A percentile compares a stretch with the other conserved stretches of the same genome.
Evolutionary conservation across 2,797 vertebrate species (phyloP).

Genomic region (Diplodus puntazzo): DNA sequence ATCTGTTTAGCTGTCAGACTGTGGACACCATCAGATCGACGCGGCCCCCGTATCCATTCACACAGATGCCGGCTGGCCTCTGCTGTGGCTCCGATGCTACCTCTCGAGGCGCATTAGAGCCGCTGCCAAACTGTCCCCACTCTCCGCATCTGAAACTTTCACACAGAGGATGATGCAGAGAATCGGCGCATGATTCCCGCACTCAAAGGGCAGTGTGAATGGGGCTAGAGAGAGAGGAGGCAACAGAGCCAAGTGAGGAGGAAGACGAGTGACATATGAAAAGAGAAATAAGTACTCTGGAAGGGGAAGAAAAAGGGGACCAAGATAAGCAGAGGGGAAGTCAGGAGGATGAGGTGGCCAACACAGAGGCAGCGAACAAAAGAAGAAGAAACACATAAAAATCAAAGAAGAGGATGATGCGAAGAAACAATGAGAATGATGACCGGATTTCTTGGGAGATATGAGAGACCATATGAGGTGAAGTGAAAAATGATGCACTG

Average conservation of each 20-base stretch:
- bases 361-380: slow-evolving; percentile 51
- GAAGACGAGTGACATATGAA: slow-evolving; percentile 35
- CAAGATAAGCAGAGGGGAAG: slow-evolving; percentile 33
- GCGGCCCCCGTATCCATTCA: no score
- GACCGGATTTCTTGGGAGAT: slow-evolving; percentile 56
- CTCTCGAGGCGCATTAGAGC: no score
- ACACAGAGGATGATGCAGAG: no score
- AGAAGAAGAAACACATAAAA: slow-evolving; percentile 38
- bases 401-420: slow-evolving; percentile 39
- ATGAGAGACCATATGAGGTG: slow-evolving; percentile 55
- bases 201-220: no score
- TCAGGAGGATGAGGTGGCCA: slow-evolving; percentile 31
- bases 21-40: no score
- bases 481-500: slow-evolving; percentile 48
- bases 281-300: slow-evolving; percentile 23
- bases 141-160: no score
- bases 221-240: slow-evolving; percentile 17
- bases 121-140: no score
- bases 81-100: no score
- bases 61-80: no score
- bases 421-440: slow-evolving; percentile 56
- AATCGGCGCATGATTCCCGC: no score
- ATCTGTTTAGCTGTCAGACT: no score
- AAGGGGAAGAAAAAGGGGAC: slow-evolving; percentile 16
- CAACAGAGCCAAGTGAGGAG: slow-evolving; percentile 12